Evolutionary conservation across 2,888 invertebrate species (phyloP).

Genomic region (Spatulosminthurus flaviceps): DNA sequence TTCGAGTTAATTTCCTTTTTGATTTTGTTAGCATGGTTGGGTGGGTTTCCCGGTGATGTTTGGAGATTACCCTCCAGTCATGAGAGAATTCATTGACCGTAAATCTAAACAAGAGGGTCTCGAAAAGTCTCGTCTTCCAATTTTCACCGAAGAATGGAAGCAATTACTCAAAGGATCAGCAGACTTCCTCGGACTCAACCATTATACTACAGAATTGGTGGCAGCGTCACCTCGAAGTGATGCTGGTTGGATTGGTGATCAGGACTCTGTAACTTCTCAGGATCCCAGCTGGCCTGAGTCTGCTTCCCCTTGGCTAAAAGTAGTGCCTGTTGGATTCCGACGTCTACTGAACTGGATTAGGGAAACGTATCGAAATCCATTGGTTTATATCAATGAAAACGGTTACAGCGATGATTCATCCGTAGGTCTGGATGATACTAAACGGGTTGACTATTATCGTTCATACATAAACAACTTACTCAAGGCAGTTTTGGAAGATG

Average conservation of each 20-base stretch:
- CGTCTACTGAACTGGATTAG: conserved; percentile 72
- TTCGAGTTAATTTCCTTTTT: too few relatives aligned
- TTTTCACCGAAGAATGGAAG: conserved; percentile 19
- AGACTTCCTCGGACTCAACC: conserved; percentile 16
- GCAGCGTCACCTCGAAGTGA: background rate
- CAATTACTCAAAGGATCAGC: conserved; percentile 65
- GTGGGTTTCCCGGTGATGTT: conserved; percentile 55
- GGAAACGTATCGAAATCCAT: conserved; percentile 59
- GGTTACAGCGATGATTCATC: conserved; percentile 52
- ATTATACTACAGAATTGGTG: background rate
- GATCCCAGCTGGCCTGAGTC: conserved; percentile 42
- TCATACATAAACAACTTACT: conserved; percentile 68
- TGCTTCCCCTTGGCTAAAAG: conserved; percentile 65
- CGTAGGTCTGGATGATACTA: conserved; percentile 39
- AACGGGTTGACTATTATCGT: background rate
- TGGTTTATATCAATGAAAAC: conserved; percentile 56
- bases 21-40: conserved; percentile 60
- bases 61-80: conserved; percentile 58
- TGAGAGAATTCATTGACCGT: conserved; percentile 49
- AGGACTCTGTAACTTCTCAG: background rate
- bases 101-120: conserved; percentile 50
- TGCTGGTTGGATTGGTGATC: background rate
- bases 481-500: conserved; percentile 29
- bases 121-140: conserved; percentile 47
- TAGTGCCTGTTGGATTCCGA: conserved; percentile 72